Percentiles rank a stretch among this genome's conserved stretches.
phyloP scores from a whole-genome alignment of 2,797 vertebrate species.

The Sebastes iracundus region DNA sequence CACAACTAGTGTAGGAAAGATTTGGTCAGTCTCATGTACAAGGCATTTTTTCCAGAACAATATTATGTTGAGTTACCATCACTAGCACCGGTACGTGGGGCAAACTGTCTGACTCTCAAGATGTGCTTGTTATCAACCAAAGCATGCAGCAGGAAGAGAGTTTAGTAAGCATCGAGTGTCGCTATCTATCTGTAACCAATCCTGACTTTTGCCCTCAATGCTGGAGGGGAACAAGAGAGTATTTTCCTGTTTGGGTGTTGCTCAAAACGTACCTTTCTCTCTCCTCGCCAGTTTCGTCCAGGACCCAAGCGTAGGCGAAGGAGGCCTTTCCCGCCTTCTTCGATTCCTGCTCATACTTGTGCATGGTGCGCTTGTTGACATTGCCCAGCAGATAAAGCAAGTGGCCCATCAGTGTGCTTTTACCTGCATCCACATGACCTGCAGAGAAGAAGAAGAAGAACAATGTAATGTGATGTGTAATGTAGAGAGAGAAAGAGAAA shows the following conservation, averaged over 20 bases:
- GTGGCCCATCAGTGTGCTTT: constrained; percentile 99
- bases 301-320: constrained; percentile 97
- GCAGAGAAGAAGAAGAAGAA: neutral
- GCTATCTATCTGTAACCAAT: neutral
- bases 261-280: constrained; percentile 88
- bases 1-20: neutral
- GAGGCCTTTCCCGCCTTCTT: constrained; percentile 99
- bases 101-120: neutral
- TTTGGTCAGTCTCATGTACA: neutral
- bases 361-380: constrained; percentile 99
- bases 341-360: constrained; percentile 97
- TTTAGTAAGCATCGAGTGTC: neutral
- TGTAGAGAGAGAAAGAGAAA: neutral
- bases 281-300: constrained; percentile 99
- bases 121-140: neutral
- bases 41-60: neutral
- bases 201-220: neutral
- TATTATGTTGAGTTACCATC: neutral
- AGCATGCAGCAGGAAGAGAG: neutral
- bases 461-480: too few relatives aligned
- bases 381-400: constrained; percentile 95
- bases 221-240: neutral
- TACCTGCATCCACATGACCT: constrained; percentile 99
- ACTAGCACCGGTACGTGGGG: neutral
- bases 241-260: neutral